Percentiles rank a stretch among this genome's conserved stretches.
Conservation (phyloP, 2,113 vertebrate genomes). For the Okapia johnstoni region DNA sequence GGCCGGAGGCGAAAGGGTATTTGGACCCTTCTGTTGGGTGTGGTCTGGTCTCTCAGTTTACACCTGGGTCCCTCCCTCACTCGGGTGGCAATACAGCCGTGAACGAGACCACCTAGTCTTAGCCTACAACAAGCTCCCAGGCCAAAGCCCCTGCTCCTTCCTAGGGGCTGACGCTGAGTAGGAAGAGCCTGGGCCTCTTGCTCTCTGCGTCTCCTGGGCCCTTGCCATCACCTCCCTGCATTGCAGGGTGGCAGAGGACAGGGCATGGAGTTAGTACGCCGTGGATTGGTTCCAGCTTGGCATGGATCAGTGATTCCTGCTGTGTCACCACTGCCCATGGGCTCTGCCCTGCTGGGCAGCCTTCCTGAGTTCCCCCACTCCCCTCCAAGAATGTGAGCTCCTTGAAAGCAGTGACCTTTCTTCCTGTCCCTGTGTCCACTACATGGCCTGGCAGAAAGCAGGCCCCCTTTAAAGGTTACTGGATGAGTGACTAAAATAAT, state of each 20-base stretch:
- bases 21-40: neutral
- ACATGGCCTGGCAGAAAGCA: neutral
- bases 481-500: neutral
- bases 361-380: neutral
- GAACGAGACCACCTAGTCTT: too few relatives aligned
- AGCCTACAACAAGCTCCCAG: neutral
- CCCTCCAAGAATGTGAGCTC: neutral
- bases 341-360: neutral
- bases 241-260: fast-evolving
- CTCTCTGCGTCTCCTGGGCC: neutral
- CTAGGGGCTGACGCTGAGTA: neutral
- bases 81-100: fast-evolving
- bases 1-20: neutral
- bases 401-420: neutral
- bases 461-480: neutral
- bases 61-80: neutral
- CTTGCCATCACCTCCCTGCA: fast-evolving
- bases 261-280: fast-evolving
- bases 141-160: neutral
- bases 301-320: neutral
- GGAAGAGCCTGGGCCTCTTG: neutral
- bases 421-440: neutral
- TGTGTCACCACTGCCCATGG: neutral
- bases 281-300: neutral
- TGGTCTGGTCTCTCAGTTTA: neutral